phyloP scores from a whole-genome alignment of 2,797 vertebrate species.

The Parauchenoglanis punctatus region DNA sequence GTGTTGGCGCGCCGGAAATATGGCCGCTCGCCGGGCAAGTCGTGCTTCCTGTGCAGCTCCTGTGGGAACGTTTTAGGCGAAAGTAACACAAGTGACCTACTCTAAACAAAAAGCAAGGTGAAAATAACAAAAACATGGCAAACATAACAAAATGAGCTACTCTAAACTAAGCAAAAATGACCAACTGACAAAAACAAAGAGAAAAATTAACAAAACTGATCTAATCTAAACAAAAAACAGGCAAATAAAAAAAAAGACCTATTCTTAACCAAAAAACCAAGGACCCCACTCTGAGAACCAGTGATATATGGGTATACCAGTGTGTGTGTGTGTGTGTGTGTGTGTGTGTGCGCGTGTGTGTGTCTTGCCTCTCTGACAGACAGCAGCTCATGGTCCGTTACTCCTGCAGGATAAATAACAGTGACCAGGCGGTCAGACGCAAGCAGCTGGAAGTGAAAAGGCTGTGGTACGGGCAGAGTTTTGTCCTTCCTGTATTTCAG shows the following conservation, averaged over 20 bases:
- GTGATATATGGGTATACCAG: neutral
- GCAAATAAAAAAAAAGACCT: neutral
- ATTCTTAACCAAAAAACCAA: neutral
- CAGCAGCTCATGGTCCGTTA: slow-evolving; percentile 84
- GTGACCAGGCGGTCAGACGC: slow-evolving; percentile 79
- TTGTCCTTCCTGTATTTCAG: slow-evolving; percentile 84
- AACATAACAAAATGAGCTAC: neutral
- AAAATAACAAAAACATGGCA: neutral
- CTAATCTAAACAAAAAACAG: neutral
- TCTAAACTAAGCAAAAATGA: neutral
- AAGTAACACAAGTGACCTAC: neutral
- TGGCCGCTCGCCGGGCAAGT: slow-evolving; percentile 83
- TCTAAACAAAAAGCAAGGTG: neutral
- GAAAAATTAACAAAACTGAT: neutral
- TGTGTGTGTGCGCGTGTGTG: neutral
- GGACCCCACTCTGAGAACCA: too few species aligned
- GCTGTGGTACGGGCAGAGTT: slow-evolving; percentile 83
- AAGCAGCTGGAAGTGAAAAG: slow-evolving; percentile 90
- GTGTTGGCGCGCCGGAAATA: slow-evolving; percentile 88
- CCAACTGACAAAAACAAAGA: neutral
- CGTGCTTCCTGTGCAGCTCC: slow-evolving; percentile 85
- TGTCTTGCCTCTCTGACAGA: slow-evolving; percentile 51
- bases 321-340: neutral
- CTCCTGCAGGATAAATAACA: slow-evolving; percentile 85
- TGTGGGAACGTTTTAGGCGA: neutral